Evolutionary conservation across 30 jellyfish, hydroid and myxozoan species (phyloP).

Genomic region (Aurelia sp.): DNA sequence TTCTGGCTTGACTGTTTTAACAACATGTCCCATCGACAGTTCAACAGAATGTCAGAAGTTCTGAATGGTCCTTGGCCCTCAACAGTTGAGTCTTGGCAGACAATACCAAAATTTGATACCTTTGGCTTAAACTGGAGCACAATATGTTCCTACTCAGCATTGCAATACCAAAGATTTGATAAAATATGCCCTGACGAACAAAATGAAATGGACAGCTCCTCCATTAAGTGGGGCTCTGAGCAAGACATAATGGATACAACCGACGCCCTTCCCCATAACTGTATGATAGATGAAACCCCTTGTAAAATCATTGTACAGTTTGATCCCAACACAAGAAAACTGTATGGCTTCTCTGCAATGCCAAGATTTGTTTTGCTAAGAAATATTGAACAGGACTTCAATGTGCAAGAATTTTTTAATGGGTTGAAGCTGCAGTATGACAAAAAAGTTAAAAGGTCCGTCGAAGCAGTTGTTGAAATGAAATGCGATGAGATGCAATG

Average conservation of each 20-base stretch:
- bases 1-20: conserved; percentile 18
- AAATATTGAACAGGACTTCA: neutral
- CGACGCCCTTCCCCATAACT: conserved; percentile 4
- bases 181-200: neutral
- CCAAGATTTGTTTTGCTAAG: conserved; percentile 3
- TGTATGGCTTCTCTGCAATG: conserved; percentile 18
- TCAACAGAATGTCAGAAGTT: conserved; percentile 24
- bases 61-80: conserved; percentile 30
- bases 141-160: neutral
- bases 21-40: conserved; percentile 17
- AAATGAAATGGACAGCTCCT: neutral
- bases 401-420: neutral
- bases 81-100: conserved; percentile 35
- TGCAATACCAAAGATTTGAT: neutral
- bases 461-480: neutral
- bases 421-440: too few relatives aligned
- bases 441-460: too few relatives aligned
- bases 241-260: neutral
- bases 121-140: conserved; percentile 2
- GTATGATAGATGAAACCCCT: neutral
- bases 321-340: neutral
- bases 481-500: neutral
- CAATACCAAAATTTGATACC: neutral
- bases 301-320: conserved; percentile 20
- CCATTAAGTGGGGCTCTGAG: neutral